Conservation (phyloP, 2,113 vertebrate genomes). For the Passerina amoena region DNA sequence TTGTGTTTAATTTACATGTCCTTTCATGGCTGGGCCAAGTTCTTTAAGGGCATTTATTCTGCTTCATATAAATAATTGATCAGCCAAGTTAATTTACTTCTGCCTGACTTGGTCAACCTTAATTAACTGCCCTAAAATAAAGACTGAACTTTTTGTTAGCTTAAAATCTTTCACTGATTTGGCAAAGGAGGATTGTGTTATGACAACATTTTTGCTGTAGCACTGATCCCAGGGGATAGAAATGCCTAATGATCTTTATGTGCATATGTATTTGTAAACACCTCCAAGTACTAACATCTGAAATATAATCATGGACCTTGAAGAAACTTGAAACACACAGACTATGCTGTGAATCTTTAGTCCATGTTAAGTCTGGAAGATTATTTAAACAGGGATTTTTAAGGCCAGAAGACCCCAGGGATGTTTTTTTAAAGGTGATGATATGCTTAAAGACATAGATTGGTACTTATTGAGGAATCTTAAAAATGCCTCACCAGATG, state of each 20-base stretch:
- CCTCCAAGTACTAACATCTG: background rate
- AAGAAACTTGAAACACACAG: background rate
- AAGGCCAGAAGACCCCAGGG: background rate
- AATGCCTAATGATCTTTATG: constrained; percentile 50
- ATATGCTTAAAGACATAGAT: background rate
- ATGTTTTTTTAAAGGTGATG: background rate
- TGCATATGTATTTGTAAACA: constrained; percentile 50
- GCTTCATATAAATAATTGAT: constrained; percentile 98
- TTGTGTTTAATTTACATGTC: constrained; percentile 87
- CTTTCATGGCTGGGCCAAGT: constrained; percentile 83
- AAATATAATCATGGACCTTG: background rate
- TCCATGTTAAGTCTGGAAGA: background rate
- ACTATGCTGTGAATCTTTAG: background rate
- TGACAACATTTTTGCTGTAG: constrained; percentile 57
- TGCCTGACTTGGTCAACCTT: constrained; percentile 93
- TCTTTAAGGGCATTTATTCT: constrained; percentile 97
- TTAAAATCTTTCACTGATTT: constrained; percentile 72
- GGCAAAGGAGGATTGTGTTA: constrained; percentile 59
- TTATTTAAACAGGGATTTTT: background rate
- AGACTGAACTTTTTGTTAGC: constrained; percentile 79
- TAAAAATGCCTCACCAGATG: constrained; percentile 21
- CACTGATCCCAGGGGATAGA: constrained; percentile 49
- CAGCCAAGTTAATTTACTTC: constrained; percentile 96
- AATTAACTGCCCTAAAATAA: constrained; percentile 89
- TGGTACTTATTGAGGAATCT: background rate